Percentiles rank a stretch among this genome's conserved stretches.
These are phyloP conservation scores for Tyria jacobaeae DNA, from an alignment of 2,888 invertebrate genomes.

Conservation along the genomic window DNA sequence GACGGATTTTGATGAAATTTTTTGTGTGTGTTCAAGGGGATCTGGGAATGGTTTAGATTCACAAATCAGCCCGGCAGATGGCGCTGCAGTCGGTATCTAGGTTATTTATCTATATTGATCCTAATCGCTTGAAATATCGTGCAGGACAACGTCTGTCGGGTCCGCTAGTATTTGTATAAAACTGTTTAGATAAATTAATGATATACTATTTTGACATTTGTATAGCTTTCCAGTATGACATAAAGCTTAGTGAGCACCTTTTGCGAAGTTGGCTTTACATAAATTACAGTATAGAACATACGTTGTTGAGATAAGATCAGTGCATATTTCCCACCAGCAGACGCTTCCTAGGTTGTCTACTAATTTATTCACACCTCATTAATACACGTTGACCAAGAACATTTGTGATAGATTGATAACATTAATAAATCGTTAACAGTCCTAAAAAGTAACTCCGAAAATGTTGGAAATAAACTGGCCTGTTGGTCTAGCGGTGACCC, in stretches of 20 bases:
- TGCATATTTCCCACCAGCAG: conserved; percentile 29
- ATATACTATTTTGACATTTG: too few species aligned
- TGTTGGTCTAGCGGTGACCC: too few species aligned
- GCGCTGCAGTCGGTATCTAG: too few species aligned
- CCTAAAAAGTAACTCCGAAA: conserved; percentile 48
- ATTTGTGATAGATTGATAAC: conserved; percentile 71
- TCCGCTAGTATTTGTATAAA: too few species aligned
- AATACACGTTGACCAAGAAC: conserved; percentile 70
- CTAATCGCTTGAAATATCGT: too few species aligned
- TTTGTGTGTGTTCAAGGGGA: too few species aligned
- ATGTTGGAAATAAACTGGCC: conserved; percentile 1
- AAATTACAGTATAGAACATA: conserved; percentile 1
- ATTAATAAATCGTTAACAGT: conserved; percentile 58
- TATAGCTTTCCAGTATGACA: background rate
- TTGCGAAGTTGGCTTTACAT: background rate
- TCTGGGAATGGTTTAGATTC: too few species aligned
- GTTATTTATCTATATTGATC: too few species aligned
- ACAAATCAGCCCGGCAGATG: too few species aligned
- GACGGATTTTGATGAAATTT: too few species aligned
- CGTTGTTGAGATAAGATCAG: conserved; percentile 29
- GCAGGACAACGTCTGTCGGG: too few species aligned
- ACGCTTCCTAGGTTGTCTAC: conserved; percentile 54
- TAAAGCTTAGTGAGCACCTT: background rate
- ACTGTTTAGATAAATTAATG: too few species aligned
- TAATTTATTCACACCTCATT: conserved; percentile 78